Evolutionary conservation across 2,888 invertebrate species (phyloP).

Genomic region (Dicyrtomina minuta): DNA sequence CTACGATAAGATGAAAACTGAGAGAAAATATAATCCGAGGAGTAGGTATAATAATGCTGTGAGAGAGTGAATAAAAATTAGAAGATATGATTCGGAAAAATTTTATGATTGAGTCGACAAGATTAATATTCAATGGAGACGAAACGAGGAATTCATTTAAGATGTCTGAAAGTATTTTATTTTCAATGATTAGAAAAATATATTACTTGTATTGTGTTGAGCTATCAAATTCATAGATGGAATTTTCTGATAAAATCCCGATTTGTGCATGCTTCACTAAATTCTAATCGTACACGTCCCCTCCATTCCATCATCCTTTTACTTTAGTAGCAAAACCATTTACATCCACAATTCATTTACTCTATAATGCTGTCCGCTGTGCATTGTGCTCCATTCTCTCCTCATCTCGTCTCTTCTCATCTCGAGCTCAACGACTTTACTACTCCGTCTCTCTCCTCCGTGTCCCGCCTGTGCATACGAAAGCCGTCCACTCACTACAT

Average conservation of each 20-base stretch:
- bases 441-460: too few relatives aligned
- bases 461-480: too few relatives aligned
- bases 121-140: slow-evolving; percentile 17
- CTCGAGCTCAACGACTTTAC: too few relatives aligned
- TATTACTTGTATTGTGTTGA: slow-evolving; percentile 1
- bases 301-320: background rate
- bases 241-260: slow-evolving; percentile 31
- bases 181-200: slow-evolving; percentile 26
- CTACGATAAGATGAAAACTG: too few relatives aligned
- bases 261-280: slow-evolving; percentile 26
- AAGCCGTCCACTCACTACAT: too few relatives aligned
- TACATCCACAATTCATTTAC: slow-evolving; percentile 18
- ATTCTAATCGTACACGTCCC: too few relatives aligned
- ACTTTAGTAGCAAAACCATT: too few relatives aligned
- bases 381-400: background rate
- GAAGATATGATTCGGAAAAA: slow-evolving; percentile 29
- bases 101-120: slow-evolving; percentile 30
- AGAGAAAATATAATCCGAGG: slow-evolving; percentile 2
- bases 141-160: slow-evolving; percentile 28
- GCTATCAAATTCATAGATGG: slow-evolving; percentile 33
- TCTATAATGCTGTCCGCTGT: too few relatives aligned
- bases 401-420: background rate
- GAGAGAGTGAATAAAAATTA: slow-evolving; percentile 15
- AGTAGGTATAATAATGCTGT: background rate
- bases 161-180: slow-evolving; percentile 31